Evolutionary conservation across 2,113 vertebrate species (phyloP).

Genomic region (Nestor notabilis): DNA sequence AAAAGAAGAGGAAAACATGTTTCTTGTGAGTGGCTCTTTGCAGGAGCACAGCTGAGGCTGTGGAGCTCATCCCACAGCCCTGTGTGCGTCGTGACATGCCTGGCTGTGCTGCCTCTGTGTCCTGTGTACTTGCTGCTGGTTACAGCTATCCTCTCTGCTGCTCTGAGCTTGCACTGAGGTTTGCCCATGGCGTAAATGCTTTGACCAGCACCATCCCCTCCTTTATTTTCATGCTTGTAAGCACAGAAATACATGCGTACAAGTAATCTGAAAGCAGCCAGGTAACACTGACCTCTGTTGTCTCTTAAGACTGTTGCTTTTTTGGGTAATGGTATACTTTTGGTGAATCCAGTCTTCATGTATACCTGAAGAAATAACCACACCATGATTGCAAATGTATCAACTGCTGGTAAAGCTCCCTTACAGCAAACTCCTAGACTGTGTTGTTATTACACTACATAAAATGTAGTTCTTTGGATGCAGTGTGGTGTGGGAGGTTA

Average conservation of each 20-base stretch:
- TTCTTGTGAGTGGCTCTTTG: background rate
- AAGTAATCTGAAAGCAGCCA: background rate
- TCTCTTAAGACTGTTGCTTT: background rate
- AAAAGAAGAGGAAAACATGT: background rate
- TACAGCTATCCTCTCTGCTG: accelerated
- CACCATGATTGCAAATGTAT: accelerated
- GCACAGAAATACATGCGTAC: background rate
- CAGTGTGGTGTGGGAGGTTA: background rate
- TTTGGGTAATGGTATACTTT: background rate
- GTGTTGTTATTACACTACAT: accelerated
- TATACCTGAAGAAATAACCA: background rate
- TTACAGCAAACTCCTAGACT: background rate
- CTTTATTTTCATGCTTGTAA: accelerated
- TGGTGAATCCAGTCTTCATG: background rate
- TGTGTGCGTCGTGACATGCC: accelerated
- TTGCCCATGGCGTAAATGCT: background rate
- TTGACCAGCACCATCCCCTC: background rate
- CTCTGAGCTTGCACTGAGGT: background rate
- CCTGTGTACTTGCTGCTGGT: background rate
- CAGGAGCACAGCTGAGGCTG: background rate
- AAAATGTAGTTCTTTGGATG: background rate
- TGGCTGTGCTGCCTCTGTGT: background rate
- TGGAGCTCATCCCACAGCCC: background rate
- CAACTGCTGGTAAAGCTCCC: background rate
- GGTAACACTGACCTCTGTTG: background rate